Percentiles rank a stretch among this genome's conserved stretches.
These are phyloP conservation scores for Pyrocephalus nanus DNA, from an alignment of 2,797 vertebrate species.

Conservation along the genomic window DNA sequence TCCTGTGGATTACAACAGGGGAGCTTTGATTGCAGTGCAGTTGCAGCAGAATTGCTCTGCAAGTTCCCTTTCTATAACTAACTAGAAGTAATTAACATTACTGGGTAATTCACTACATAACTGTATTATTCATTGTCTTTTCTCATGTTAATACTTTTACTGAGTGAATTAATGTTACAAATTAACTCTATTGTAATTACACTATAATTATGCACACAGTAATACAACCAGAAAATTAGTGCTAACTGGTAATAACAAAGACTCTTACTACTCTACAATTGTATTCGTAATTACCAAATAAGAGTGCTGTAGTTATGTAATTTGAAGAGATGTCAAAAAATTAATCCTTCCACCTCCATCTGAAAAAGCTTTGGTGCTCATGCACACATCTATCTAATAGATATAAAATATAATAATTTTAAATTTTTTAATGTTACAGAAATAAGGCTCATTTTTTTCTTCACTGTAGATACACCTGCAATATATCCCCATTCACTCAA, in stretches of 20 bases:
- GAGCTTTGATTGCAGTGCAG: neutral
- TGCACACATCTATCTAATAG: neutral
- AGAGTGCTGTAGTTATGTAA: neutral
- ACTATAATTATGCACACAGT: neutral
- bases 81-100: constrained; percentile 19
- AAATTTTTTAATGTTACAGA: neutral
- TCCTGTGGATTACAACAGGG: neutral
- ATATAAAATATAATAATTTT: neutral
- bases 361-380: neutral
- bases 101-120: neutral
- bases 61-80: constrained; percentile 5
- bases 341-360: neutral
- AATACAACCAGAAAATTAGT: neutral
- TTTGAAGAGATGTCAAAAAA: neutral
- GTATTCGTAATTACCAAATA: constrained; percentile 6
- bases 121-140: neutral
- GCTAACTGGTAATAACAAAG: neutral
- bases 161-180: neutral
- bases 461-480: neutral
- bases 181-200: constrained; percentile 31
- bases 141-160: neutral
- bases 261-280: neutral
- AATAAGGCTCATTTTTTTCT: neutral
- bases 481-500: neutral
- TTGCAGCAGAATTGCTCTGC: neutral